Evolutionary conservation across 2,888 invertebrate genomes (phyloP), one percentile per base, ranked within the genome.

Genomic region (Pandemis cinnamomeana): DNA sequence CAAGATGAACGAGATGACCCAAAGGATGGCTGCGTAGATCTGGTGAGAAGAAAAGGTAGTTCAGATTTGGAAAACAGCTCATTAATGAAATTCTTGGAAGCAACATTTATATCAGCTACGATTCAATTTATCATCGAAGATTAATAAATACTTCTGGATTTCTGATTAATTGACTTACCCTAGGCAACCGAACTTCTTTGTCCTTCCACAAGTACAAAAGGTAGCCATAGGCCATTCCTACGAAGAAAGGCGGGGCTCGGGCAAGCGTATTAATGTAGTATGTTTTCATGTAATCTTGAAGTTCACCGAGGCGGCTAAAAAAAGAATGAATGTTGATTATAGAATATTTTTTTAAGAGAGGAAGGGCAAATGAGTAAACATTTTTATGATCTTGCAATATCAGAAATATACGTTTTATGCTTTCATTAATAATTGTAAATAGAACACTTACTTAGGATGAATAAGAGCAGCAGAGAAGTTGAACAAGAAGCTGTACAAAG

Each of bases 181-280:
- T 84, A 2, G 86, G 77, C 20, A 90, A 84, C 0, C 72, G 79
- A 7, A 89, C 76, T 42, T 80, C 82, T 55, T 80, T 86, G 27
- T 83, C 82, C n/a, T 83, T 81, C 79, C 80, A 86, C 11, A 85
- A 48, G 71, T 86, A 84, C 2, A 91, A 77, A 2, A 88, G 67
- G 74, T 91, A 91, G 0, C 91, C 90, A 48, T 83, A 85, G 0
- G 87, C 72, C 87, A 91, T 86, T 5, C 91, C 91, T 0, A 91
- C 75, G 44, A 88, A 84, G 81, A 90, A 91, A 0, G 91, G 91
- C 0, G 89, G 79, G 2, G 89, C 87, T 15, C 91, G 80, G 0
- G 88, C 78, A 20, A 89, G 74, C 0, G 90, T 88, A 75, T 91
- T 89, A 2, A 85, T 36, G 78, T 91, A 91, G 73, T 90, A 91